These are phyloP conservation scores for Xenops minutus DNA, from an alignment of 2,797 vertebrate genomes.

Conservation along the genomic window DNA sequence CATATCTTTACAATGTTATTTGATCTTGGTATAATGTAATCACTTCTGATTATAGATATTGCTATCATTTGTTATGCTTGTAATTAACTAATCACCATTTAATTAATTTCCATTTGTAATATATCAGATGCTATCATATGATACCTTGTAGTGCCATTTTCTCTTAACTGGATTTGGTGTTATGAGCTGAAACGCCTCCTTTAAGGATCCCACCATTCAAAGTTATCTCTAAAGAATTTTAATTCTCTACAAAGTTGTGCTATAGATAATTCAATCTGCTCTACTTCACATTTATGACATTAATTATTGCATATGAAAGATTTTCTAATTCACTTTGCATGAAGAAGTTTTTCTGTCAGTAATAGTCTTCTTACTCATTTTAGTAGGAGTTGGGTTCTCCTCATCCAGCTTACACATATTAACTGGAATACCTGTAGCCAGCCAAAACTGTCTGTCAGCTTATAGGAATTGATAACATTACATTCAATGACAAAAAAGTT, in stretches of 20 bases:
- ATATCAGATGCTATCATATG: background rate
- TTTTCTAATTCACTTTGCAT: background rate
- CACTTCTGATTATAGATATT: constrained; percentile 13
- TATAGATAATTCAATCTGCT: background rate
- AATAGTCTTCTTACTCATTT: background rate
- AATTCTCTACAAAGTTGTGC: background rate
- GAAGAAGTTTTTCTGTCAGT: background rate
- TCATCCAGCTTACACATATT: rapidly evolving
- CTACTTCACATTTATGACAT: background rate
- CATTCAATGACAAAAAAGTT: background rate
- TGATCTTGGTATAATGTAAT: background rate
- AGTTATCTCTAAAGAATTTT: background rate
- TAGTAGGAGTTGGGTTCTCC: background rate
- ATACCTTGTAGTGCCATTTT: background rate
- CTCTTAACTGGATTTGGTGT: background rate
- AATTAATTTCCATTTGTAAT: constrained; percentile 27
- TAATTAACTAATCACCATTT: constrained; percentile 36
- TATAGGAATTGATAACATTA: background rate
- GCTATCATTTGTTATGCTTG: background rate
- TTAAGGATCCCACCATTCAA: background rate
- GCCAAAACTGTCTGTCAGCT: background rate
- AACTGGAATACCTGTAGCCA: background rate
- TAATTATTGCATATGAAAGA: background rate
- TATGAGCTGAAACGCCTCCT: background rate
- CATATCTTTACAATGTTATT: background rate